Percentiles rank a stretch among this genome's conserved stretches.
These are phyloP conservation scores for Apodemus speciosus DNA, from an alignment of 2,113 vertebrate species.

Conservation along the genomic window DNA sequence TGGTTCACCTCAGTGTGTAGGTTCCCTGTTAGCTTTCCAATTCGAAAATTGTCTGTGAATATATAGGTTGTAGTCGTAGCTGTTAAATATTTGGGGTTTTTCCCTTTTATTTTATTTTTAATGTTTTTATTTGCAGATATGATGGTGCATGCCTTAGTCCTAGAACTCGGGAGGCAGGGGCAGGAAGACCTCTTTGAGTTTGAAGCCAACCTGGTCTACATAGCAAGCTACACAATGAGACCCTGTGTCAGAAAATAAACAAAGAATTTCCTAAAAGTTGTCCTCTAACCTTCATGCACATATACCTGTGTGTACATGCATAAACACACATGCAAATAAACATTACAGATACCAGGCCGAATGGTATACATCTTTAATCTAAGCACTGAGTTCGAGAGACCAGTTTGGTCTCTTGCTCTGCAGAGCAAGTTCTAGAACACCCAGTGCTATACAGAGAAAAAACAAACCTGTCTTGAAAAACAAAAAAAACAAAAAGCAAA, in stretches of 20 bases:
- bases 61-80: conserved; percentile 34
- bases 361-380: not conserved
- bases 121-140: not conserved
- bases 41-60: conserved; percentile 36
- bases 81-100: conserved; percentile 40
- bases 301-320: no score
- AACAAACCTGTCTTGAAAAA: no score
- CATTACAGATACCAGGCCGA: not conserved
- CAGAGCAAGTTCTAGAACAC: no score
- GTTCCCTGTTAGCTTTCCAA: conserved; percentile 53
- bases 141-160: not conserved
- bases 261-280: not conserved
- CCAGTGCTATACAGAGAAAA: no score
- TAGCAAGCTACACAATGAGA: not conserved
- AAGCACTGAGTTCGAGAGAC: not conserved
- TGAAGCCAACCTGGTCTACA: not conserved
- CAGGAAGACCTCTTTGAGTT: not conserved
- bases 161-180: not conserved
- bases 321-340: not conserved
- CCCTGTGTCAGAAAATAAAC: not conserved
- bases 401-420: not conserved
- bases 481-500: no score
- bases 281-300: not conserved
- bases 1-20: conserved; percentile 48
- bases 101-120: not conserved